Evolutionary conservation across 2,797 vertebrate genomes (phyloP), one percentile per base, ranked within the genome.

Genomic region (Spinibarbus caldwelli): DNA sequence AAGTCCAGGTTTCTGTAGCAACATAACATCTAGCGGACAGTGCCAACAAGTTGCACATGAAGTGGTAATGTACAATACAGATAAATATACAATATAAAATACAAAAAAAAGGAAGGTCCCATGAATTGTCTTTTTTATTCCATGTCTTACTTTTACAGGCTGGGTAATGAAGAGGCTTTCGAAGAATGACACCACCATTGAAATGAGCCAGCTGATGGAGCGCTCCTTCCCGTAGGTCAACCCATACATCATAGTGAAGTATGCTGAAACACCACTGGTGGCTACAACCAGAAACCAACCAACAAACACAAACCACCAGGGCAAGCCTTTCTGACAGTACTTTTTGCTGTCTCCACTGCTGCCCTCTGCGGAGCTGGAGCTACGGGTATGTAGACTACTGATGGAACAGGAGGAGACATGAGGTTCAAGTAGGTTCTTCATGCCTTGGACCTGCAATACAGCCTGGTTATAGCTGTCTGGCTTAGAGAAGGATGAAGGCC

Each of bases 191-290:
- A 99, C 95, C 5, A 93, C 89, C 96, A 98, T 97, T 90, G 98
- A 99, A 91, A 99, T 96, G 23, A 99, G 95, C 98, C 98, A 99
- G 90, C 95, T 97, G 86, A 98, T 99, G n/a, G n/a, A n/a, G n/a
- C n/a, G n/a, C n/a, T n/a, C n/a, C n/a, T n/a, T n/a, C n/a, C n/a
- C n/a, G n/a, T n/a, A 98, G 1, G 96, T 97, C 87, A 99, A 93
- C 38, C 97, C 97, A 0, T 99, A 99, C 87, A 99, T 94, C 96
- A 98, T 98, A 12, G 98, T 99, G 84, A 98, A 98, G 92, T 97
- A 99, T 84, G 93, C 97, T 0, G 97, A 97, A 43, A 97, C 95
- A 0, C 93, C 83, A 0, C 97, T n/a, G n/a, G n/a, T n/a, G n/a
- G n/a, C n/a, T 0, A 89, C 92, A 85, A 99, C 95, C 71, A 99